Base-by-base conservation (phyloP, 2,797 vertebrate genomes). In the Arnoldichthys spilopterus region DNA sequence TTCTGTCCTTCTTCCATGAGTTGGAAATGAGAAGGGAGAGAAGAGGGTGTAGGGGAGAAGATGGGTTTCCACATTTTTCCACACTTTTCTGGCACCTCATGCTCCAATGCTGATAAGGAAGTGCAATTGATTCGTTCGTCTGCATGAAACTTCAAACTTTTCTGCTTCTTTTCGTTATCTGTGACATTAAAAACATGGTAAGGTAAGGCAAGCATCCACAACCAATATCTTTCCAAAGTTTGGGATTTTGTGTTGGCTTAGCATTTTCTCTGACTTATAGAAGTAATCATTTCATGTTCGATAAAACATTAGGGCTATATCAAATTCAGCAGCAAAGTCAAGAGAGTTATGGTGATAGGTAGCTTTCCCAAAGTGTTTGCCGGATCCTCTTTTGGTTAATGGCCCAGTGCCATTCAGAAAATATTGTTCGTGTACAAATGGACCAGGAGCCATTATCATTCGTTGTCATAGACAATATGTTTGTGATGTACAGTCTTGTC, bases 401-500 rank as follows among this genome's bases (percentile, higher is more conserved):
- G 24, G 1, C 34, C 76, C 20, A 45, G 20, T 37, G 75, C 62
- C 78, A 77, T 85, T 85, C 76, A 83, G 22, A 62, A 82, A 84
- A 79, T 76, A 67, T 67, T 56, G 68, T 63, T 80, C 28, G 24
- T 16, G 70, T 76, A 22, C 77, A 77, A 82, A 61, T 53, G 72
- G 76, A 68, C 59, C 63, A 82, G 83, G 85, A 86, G 75, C 83
- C 78, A 74, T 84, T 87, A 79, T 83, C 85, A 61, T 77, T 79
- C 20, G 32, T 76, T 82, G 76, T 87, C 87, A 76, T 83, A 54
- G 75, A 87, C 84, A 16, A 64, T 86, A 81, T 72, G 79, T 22
- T 77, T 63, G 91, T 91, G 90, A 92, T 91, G 89, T 86, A 90
- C 87, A 90, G 87, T 88, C 88, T 90, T 82, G 64, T 67, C 82